Evolutionary conservation across 2,888 invertebrate species (phyloP).

Genomic region (Seladonia tumulorum): DNA sequence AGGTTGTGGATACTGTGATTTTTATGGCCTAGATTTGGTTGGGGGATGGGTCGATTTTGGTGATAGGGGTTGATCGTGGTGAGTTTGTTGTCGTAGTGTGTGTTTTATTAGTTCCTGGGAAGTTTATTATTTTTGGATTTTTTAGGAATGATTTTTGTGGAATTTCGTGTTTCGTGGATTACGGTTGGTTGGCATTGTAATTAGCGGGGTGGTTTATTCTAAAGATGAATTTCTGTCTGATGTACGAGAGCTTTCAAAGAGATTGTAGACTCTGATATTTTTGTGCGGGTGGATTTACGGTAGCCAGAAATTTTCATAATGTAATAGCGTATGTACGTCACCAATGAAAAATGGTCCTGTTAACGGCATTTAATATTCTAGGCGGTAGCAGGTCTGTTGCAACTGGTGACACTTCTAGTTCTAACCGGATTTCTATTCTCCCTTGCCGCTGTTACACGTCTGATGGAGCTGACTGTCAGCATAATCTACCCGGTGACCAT

Average conservation of each 20-base stretch:
- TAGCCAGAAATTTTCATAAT: neutral
- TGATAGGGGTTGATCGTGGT: neutral
- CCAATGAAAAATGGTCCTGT: neutral
- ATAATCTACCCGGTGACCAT: slow-evolving; percentile 68
- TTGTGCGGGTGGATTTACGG: neutral
- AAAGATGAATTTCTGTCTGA: neutral
- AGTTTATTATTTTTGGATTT: neutral
- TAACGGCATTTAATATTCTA: slow-evolving; percentile 23
- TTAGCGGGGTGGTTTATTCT: neutral
- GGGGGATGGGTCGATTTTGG: neutral
- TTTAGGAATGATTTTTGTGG: neutral
- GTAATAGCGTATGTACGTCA: neutral
- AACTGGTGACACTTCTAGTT: slow-evolving; percentile 61
- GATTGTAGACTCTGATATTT: neutral
- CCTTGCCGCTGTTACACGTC: slow-evolving; percentile 70
- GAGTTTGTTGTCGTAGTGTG: neutral
- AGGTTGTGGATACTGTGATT: neutral
- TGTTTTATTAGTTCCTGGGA: neutral
- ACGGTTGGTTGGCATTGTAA: neutral
- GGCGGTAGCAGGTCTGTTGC: slow-evolving; percentile 35
- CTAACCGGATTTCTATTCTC: slow-evolving; percentile 72
- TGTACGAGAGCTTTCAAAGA: neutral
- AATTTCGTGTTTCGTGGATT: neutral
- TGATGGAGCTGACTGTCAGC: slow-evolving; percentile 71
- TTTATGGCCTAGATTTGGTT: neutral